phyloP scores from a whole-genome alignment of 2,797 vertebrate genomes.

The Oreonectes daqikongensis region DNA sequence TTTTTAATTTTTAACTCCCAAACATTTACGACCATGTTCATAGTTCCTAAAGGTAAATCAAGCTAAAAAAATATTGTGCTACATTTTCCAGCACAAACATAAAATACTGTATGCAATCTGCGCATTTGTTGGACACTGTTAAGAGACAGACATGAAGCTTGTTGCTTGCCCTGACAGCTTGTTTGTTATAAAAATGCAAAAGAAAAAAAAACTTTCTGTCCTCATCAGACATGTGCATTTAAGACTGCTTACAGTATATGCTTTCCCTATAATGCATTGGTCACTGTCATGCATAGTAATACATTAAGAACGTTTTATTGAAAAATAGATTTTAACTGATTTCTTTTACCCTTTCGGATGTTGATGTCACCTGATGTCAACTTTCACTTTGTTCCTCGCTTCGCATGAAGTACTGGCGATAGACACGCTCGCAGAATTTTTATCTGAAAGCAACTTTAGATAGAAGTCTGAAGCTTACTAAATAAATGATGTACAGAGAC shows the following conservation, averaged over 20 bases:
- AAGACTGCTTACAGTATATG: no score
- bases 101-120: slow-evolving; percentile 25
- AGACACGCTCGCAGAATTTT: slow-evolving; percentile 4
- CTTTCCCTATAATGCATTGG: background rate
- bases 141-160: background rate
- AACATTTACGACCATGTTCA: background rate
- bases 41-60: slow-evolving; percentile 1
- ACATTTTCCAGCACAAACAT: background rate
- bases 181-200: slow-evolving; percentile 7
- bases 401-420: slow-evolving; percentile 1
- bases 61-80: slow-evolving; percentile 14
- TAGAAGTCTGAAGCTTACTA: slow-evolving; percentile 14
- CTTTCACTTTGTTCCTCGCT: slow-evolving; percentile 11
- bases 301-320: background rate
- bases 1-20: background rate
- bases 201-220: background rate
- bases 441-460: slow-evolving; percentile 32
- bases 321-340: no score
- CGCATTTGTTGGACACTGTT: slow-evolving; percentile 18
- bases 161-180: background rate
- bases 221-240: background rate
- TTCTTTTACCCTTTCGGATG: slow-evolving; percentile 2
- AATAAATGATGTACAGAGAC: slow-evolving; percentile 29
- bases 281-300: background rate
- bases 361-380: slow-evolving; percentile 10